phyloP scores from a whole-genome alignment of 2,888 invertebrate species.

The Ferdinandea cuprea region DNA sequence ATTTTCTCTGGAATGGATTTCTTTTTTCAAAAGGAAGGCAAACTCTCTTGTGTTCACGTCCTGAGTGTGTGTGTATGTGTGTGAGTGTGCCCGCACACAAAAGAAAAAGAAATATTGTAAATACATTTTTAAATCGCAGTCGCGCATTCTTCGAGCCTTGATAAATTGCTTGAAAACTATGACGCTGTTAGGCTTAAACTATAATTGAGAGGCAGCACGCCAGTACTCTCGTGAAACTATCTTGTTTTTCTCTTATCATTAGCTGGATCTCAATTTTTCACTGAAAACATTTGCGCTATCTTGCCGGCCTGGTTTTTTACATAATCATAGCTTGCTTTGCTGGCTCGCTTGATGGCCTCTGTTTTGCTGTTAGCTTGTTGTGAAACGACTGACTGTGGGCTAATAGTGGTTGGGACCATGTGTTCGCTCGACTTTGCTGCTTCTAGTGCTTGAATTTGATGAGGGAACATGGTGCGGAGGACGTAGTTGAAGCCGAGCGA shows the following conservation, averaged over 20 bases:
- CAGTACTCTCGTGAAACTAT: conserved; percentile 13
- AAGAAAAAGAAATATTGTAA: conserved; percentile 19
- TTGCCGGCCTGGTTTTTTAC: conserved; percentile 86
- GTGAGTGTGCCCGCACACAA: conserved; percentile 24
- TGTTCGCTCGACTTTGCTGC: conserved; percentile 58
- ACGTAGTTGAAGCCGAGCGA: conserved; percentile 93
- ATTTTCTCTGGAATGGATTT: conserved; percentile 61
- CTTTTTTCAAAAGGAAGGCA: conserved; percentile 18
- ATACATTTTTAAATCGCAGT: conserved; percentile 36
- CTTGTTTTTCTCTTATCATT: conserved; percentile 57
- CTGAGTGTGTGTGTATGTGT: background rate
- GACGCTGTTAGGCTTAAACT: conserved; percentile 43
- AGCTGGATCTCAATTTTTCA: conserved; percentile 80
- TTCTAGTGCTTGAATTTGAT: conserved; percentile 80
- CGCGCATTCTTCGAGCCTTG: conserved; percentile 38
- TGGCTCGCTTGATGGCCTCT: conserved; percentile 89
- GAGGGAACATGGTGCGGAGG: conserved; percentile 87
- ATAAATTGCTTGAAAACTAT: conserved; percentile 15
- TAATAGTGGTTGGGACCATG: conserved; percentile 76
- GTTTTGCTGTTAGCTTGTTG: conserved; percentile 78
- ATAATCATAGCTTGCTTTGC: conserved; percentile 91
- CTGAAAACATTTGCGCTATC: conserved; percentile 81
- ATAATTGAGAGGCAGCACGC: conserved; percentile 23
- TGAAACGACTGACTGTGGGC: conserved; percentile 78
- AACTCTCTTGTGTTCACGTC: background rate